Evolutionary conservation across 2,113 vertebrate species (phyloP), one percentile per base, ranked within the genome.

Genomic region (Passer domesticus): DNA sequence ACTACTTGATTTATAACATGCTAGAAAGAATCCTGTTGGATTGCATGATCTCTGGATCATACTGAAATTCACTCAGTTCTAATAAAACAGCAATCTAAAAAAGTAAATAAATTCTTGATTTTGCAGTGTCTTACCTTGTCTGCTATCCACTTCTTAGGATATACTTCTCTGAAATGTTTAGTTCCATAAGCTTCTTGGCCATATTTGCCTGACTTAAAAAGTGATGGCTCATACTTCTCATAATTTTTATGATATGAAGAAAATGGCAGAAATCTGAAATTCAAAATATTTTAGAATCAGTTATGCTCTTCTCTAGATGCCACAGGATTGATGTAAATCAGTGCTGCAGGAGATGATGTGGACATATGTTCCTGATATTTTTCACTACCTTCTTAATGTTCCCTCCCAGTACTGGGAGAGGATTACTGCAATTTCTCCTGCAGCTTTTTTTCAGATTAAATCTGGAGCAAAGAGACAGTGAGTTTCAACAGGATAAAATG

Each of bases 241-340:
- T 94, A 59, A 46, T 96, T 97, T 94, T 97, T 98, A 70, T 95
- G 95, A 55, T 96, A 64, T 1, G 97, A 98, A 83, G 98, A 96
- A 93, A 98, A 98, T 19, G 97, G 98, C 75, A 98, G 94, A 95
- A 99, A 99, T 86, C 99, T 99, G 97, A 91, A 97, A 98, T 87
- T 50, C 24, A 58, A 94, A 90, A 94, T 28, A 95, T 83, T 91
- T 56, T 50, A 49, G 47, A 43, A 88, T 92, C 62, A 87, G 52
- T 70, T 56, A 80, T 52, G 43, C 2, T 50, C 7, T 88, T 78
- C 41, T 86, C 31, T 23, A 59, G 20, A 94, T 50, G 27, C 21
- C 23, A 69, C 39, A 75, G 17, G n/a, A 56, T 23, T 93, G 10
- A 92, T 58, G 15, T 69, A 83, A 86, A 68, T 6, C 27, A 72